Percentiles rank a stretch among this genome's conserved stretches.
phyloP scores from a whole-genome alignment of 2,797 vertebrate genomes.

The Smutsia temminckii region DNA sequence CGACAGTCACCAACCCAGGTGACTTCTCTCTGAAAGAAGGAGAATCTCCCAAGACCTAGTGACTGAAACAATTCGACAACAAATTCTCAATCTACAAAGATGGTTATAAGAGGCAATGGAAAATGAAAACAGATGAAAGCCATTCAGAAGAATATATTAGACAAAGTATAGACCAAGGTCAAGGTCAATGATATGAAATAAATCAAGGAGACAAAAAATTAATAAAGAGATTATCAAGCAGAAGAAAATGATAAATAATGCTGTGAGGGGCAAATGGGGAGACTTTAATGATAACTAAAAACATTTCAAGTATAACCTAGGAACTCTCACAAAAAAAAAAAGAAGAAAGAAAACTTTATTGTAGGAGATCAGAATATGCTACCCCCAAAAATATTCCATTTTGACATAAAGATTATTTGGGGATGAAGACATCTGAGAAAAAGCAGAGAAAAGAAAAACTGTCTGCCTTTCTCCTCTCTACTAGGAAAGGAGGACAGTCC shows the following conservation, averaged over 20 bases:
- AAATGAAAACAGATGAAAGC: constrained; percentile 34
- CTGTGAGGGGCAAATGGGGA: neutral
- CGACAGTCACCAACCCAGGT: neutral
- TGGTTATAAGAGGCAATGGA: neutral
- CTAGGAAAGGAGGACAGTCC: neutral
- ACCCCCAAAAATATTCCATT: neutral
- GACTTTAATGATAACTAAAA: neutral
- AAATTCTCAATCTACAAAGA: neutral
- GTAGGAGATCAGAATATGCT: neutral
- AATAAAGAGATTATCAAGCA: neutral
- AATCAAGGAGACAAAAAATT: neutral
- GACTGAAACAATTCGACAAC: neutral
- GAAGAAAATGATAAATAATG: neutral
- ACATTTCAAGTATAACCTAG: neutral
- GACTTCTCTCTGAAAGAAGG: neutral
- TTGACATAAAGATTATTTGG: neutral
- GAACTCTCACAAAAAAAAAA: neutral
- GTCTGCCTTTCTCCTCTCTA: neutral
- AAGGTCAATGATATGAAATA: neutral
- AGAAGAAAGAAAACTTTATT: neutral
- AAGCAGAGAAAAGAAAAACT: neutral
- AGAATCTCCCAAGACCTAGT: neutral
- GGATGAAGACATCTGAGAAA: neutral
- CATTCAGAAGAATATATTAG: neutral
- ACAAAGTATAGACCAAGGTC: neutral